Evolutionary conservation across 2,888 invertebrate species (phyloP), one percentile per base, ranked within the genome.

Genomic region (Endomychus coccineus): DNA sequence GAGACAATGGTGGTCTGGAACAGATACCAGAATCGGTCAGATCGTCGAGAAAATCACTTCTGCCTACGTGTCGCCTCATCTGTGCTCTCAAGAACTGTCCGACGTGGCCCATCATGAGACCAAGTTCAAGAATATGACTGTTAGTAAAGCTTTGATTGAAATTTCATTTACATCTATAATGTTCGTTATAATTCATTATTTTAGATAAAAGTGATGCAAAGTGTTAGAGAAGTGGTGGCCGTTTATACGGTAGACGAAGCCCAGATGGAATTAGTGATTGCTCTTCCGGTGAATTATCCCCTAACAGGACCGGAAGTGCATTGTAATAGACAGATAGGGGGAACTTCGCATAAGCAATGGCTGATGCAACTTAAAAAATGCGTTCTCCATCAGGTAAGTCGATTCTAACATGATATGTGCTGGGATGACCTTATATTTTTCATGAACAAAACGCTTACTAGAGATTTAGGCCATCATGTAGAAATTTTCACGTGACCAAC

Each of bases 301-400:
- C 73, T 96, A 21, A 78, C 80, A 1, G 74, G 78, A 3, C 79
- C 88, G 0, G 75, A 73, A 27, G 82, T 92, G 1, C 76, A 80
- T 39, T 76, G 76, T 43, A 75, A 74, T 27, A 74, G 75, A 47
- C 76, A 79, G 52, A 77, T 83, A 43, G 78, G 78, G n/a, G 79
- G 80, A 13, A 73, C 76, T 3, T 70, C 76, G 1, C 79, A 82
- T 56, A 83, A 84, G 65, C 72, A 80, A 52, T 83, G 85, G 74
- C 71, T 86, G 46, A 77, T 85, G 66, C 87, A 89, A 65, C 70
- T 96, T 34, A 82, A 82, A 38, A 80, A 89, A 51, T 90, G 89
- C 61, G 73, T 96, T 29, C 78, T 83, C 16, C 84, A 91, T 69
- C 91, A 90, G 77, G 89, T 87, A 58, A 48, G n/a, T n/a, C n/a